A percentile compares a stretch with the other conserved stretches of the same genome.
Conservation (phyloP, 2,888 invertebrate species). For the Tiliacea aurago region DNA sequence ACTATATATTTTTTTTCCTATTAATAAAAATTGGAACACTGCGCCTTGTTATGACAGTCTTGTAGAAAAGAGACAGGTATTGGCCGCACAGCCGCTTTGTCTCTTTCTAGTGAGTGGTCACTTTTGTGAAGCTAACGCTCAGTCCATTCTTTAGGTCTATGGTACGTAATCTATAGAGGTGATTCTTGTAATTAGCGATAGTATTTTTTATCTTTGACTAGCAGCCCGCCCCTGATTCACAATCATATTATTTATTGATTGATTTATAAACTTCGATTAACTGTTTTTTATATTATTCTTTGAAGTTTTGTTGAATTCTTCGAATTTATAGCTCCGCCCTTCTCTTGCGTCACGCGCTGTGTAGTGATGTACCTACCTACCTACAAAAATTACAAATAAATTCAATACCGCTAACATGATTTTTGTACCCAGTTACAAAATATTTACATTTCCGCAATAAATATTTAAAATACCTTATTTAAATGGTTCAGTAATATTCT, state of each 20-base stretch:
- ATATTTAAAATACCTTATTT: conserved; percentile 4
- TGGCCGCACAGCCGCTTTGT: no score
- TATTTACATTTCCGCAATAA: not conserved
- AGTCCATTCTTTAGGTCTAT: not conserved
- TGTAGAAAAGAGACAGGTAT: no score
- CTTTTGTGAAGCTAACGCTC: no score
- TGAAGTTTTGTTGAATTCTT: not conserved
- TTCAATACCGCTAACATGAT: not conserved
- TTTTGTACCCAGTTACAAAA: not conserved
- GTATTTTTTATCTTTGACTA: no score
- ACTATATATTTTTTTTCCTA: no score
- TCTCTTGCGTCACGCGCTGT: not conserved
- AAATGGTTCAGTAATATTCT: not conserved
- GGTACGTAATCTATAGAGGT: not conserved
- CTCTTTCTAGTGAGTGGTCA: no score
- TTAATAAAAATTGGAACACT: no score
- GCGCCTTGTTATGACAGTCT: no score
- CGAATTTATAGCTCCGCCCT: not conserved
- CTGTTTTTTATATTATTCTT: not conserved
- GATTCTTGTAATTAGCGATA: no score
- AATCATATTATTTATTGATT: no score
- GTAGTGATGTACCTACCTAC: not conserved
- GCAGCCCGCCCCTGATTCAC: no score
- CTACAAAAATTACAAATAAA: conserved; percentile 2
- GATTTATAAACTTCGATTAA: not conserved